These are phyloP conservation scores for Notocelia uddmanniana DNA, from an alignment of 2,888 invertebrate genomes.

Conservation along the genomic window DNA sequence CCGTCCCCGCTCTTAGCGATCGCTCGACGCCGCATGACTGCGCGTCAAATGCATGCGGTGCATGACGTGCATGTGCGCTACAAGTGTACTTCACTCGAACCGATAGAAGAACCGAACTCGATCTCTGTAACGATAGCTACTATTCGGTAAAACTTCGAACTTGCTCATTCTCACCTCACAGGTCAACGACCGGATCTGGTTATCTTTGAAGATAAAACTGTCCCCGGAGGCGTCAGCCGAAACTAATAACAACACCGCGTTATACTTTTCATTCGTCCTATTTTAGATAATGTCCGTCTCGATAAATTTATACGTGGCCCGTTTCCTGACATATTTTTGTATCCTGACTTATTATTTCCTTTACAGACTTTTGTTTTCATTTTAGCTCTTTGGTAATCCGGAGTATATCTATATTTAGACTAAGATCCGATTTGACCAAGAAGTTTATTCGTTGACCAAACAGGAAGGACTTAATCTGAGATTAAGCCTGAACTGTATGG, in stretches of 20 bases:
- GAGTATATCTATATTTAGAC: neutral
- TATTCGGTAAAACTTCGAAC: constrained; percentile 31
- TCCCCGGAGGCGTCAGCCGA: constrained; percentile 59
- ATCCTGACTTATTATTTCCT: constrained; percentile 40
- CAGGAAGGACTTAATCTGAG: too few species aligned
- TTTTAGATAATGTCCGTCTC: constrained; percentile 62
- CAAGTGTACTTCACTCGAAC: constrained; percentile 50
- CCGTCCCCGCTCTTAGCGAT: constrained; percentile 50
- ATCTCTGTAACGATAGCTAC: constrained; percentile 46
- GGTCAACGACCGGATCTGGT: constrained; percentile 67
- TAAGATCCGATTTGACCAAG: neutral
- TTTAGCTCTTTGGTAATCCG: neutral
- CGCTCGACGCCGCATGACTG: constrained; percentile 55
- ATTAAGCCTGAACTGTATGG: neutral
- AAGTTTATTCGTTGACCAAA: too few species aligned
- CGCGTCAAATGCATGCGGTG: constrained; percentile 51
- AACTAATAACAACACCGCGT: constrained; percentile 65
- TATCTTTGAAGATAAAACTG: constrained; percentile 70
- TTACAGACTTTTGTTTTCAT: constrained; percentile 16
- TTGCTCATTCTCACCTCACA: constrained; percentile 51
- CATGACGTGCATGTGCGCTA: constrained; percentile 55
- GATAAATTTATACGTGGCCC: constrained; percentile 63
- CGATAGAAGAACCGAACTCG: too few species aligned
- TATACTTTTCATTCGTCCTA: constrained; percentile 62
- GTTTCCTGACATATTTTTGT: constrained; percentile 68